These are phyloP conservation scores for Botia kubotai DNA, from an alignment of 2,797 vertebrate genomes.

Conservation along the genomic window DNA sequence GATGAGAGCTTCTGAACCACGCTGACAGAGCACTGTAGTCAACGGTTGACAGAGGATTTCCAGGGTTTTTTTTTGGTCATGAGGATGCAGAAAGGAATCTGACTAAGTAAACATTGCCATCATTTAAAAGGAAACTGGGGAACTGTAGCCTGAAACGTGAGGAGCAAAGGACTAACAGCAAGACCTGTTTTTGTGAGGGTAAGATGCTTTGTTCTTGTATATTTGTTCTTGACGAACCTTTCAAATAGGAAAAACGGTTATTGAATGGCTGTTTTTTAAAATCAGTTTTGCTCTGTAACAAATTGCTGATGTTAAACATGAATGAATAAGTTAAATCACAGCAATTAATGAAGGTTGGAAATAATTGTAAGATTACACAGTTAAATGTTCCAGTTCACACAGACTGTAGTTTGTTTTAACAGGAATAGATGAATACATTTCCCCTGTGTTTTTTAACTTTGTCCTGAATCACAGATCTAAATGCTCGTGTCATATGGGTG, in stretches of 20 bases:
- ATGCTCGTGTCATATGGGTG: slow-evolving; percentile 9
- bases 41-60: too few species aligned
- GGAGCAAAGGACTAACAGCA: not conserved
- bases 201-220: slow-evolving; percentile 3
- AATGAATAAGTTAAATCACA: slow-evolving; percentile 29
- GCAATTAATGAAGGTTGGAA: slow-evolving; percentile 57
- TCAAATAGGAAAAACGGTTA: not conserved
- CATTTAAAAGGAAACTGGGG: too few species aligned
- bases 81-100: too few species aligned
- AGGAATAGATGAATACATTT: slow-evolving; percentile 41
- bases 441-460: slow-evolving; percentile 5
- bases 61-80: too few species aligned
- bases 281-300: not conserved
- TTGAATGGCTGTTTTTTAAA: not conserved
- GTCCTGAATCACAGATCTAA: not conserved
- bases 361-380: slow-evolving; percentile 55
- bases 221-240: not conserved
- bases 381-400: slow-evolving; percentile 31
- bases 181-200: slow-evolving; percentile 11
- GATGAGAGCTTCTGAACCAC: slow-evolving; percentile 30
- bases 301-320: slow-evolving; percentile 1
- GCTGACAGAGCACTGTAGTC: slow-evolving; percentile 18
- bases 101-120: too few species aligned
- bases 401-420: slow-evolving; percentile 56
- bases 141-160: too few species aligned